Conservation (phyloP, 2,113 vertebrate genomes). For the Sceloporus undulatus region DNA sequence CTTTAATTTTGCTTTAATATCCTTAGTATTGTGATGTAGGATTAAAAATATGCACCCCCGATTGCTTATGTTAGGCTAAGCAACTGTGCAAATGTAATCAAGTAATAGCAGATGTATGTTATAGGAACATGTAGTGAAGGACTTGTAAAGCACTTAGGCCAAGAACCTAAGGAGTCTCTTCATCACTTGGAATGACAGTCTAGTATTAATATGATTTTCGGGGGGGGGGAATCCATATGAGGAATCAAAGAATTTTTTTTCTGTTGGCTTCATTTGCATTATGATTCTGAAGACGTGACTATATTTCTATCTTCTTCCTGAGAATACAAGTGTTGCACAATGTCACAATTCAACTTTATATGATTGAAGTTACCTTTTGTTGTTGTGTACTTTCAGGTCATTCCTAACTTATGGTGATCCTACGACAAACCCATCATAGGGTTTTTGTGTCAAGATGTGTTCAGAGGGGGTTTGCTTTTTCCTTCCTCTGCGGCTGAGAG, state of each 20-base stretch:
- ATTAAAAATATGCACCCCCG: background rate
- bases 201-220: constrained; percentile 5
- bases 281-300: no score
- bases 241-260: background rate
- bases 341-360: no score
- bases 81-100: constrained; percentile 9
- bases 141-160: background rate
- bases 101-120: constrained; percentile 16
- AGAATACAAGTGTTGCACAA: no score
- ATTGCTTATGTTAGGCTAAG: background rate
- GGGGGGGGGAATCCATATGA: background rate
- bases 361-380: no score
- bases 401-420: no score
- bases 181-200: background rate
- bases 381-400: no score
- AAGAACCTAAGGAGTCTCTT: background rate
- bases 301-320: no score
- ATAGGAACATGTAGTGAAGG: background rate
- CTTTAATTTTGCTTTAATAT: background rate
- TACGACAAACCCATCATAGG: no score
- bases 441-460: no score
- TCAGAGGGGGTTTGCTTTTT: no score
- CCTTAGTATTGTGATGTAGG: background rate
- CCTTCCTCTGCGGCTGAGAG: no score
- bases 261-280: background rate